Evolutionary conservation across 2,797 vertebrate species (phyloP), one percentile per base, ranked within the genome.

Genomic region (Mus caroli): DNA sequence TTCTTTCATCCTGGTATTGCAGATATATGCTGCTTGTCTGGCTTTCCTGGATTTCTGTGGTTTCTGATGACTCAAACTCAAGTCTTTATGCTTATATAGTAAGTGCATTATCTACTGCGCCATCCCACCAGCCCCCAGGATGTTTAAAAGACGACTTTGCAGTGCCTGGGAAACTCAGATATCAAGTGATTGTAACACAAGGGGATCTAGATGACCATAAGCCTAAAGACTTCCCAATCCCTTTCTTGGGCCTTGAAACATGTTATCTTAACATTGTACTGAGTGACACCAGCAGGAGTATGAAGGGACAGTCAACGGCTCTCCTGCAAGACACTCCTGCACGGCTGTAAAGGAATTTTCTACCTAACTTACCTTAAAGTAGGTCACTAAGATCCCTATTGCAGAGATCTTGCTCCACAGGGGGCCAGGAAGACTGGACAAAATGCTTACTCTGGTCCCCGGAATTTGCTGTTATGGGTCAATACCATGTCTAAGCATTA

Each of bases 141-240:
- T 50, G 1, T 88, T 96, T 92, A n/a, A 82, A 91, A 62, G 37
- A 76, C 83, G 37, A 82, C 69, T 78, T 12, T 52, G 2, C 69
- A 78, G 20, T 56, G 84, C 80, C 60, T 88, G 67, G 58, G 56
- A 82, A 78, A 88, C 5, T 58, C n/a, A 50, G n/a, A 43, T 83
- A 34, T 88, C 56, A 19, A 71, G 19, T 88, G 54, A 69, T 87
- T 71, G 20, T 69, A 90, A 87, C 82, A 85, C 71, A 94, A 79
- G 73, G 31, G 75, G 64, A 88, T 94, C 46, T 52, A 26, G n/a
- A 2, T 67, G 40, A 95, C 15, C 94, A 88, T 12, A 83, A 83
- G 62, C 7, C 5, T 80, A 75, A 80, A 94, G 52, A 54, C 62
- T 91, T 20, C 12, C 60, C 14, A 62, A 67, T 88, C 17, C 28